Conservation (phyloP, 1,140 invertebrate species). For the Drosophila baimaii region DNA sequence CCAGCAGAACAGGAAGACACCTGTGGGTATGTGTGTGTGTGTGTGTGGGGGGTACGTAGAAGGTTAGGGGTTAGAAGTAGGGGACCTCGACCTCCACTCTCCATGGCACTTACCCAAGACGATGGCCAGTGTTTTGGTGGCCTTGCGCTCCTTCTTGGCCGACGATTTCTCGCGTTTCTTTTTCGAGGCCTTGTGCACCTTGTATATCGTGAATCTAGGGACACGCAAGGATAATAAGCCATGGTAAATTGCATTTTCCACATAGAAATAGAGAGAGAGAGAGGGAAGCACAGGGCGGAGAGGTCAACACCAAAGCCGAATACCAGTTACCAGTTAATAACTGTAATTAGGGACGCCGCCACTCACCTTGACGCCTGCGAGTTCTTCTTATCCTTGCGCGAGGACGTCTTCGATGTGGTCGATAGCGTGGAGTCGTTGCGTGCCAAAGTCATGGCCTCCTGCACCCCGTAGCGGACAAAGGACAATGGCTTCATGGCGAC, state of each 20-base stretch:
- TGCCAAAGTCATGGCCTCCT: constrained; percentile 84
- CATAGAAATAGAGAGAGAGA: not conserved
- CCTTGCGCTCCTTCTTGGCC: constrained; percentile 97
- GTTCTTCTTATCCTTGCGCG: constrained; percentile 84
- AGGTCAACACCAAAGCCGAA: no score
- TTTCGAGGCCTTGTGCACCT: constrained; percentile 96
- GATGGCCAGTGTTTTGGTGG: constrained; percentile 99
- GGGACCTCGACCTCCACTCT: not conserved
- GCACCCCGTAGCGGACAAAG: constrained; percentile 83
- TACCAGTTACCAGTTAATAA: constrained; percentile 45
- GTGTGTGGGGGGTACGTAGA: no score
- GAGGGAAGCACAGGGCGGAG: no score
- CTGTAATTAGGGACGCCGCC: constrained; percentile 51
- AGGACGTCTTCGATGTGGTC: constrained; percentile 84
- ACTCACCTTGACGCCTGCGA: constrained; percentile 84
- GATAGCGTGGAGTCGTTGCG: constrained; percentile 84
- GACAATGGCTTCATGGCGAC: constrained; percentile 84
- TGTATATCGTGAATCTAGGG: constrained; percentile 94
- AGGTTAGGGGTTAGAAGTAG: not conserved
- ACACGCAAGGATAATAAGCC: constrained; percentile 66
- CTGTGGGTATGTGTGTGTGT: constrained; percentile 71
- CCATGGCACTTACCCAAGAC: constrained; percentile 94
- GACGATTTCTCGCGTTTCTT: constrained; percentile 98
- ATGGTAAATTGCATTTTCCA: constrained; percentile 47
- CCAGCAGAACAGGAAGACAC: constrained; percentile 99